phyloP scores from a whole-genome alignment of 2,113 vertebrate species.

The Oenanthe melanoleuca region DNA sequence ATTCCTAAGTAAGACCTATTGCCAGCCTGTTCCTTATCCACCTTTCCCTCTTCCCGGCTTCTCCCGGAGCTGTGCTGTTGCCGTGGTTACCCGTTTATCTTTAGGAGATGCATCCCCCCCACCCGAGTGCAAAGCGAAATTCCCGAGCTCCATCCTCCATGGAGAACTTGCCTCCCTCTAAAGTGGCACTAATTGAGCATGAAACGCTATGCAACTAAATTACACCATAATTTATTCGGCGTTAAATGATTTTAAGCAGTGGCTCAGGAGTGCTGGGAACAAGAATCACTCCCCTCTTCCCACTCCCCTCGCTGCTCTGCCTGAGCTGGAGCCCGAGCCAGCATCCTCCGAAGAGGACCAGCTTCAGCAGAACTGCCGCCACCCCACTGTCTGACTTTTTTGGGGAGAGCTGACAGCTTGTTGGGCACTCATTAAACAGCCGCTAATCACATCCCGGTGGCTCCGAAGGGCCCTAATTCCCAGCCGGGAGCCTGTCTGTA shows the following conservation, averaged over 20 bases:
- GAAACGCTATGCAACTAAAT: slow-evolving; percentile 62
- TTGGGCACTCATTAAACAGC: background rate
- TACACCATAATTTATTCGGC: slow-evolving; percentile 59
- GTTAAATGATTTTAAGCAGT: slow-evolving; percentile 59
- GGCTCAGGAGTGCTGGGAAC: slow-evolving; percentile 13
- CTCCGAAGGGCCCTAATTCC: background rate
- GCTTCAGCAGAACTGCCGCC: rapidly evolving
- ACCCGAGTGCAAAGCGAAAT: background rate
- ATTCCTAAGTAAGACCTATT: background rate
- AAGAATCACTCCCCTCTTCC: slow-evolving; percentile 12
- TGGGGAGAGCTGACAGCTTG: background rate
- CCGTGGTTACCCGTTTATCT: slow-evolving; percentile 56
- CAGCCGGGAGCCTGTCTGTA: rapidly evolving
- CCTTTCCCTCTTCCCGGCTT: background rate
- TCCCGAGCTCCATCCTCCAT: background rate
- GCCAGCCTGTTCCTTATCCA: background rate
- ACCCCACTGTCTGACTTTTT: background rate
- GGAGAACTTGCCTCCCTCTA: slow-evolving; percentile 30
- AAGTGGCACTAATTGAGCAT: slow-evolving; percentile 70
- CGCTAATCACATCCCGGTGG: rapidly evolving
- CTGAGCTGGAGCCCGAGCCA: rapidly evolving
- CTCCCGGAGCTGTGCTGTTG: slow-evolving; percentile 6
- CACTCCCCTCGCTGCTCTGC: background rate
- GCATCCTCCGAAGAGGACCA: background rate
- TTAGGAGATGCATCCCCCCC: background rate